Evolutionary conservation across 2,797 vertebrate species (phyloP).

Genomic region (Pseudochirops corinnae): DNA sequence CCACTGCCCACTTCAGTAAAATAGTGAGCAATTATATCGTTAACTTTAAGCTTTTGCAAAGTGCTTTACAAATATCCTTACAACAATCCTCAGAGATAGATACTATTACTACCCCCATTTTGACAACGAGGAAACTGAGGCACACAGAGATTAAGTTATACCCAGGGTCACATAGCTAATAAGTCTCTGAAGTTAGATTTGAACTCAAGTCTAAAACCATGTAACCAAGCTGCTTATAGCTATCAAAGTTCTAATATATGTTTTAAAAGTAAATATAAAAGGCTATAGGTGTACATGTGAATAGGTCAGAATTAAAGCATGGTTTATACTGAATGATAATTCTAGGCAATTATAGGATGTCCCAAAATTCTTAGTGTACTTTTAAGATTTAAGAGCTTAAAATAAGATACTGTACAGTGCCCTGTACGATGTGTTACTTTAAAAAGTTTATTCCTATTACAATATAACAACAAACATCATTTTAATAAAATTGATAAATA

Average conservation of each 20-base stretch:
- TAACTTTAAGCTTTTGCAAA: neutral
- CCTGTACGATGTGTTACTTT: neutral
- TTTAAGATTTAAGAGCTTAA: neutral
- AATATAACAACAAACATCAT: constrained; percentile 30
- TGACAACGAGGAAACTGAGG: neutral
- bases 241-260: neutral
- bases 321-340: neutral
- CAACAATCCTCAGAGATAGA: neutral
- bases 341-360: neutral
- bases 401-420: neutral
- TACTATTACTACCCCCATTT: neutral
- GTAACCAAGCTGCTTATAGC: neutral
- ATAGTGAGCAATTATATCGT: neutral
- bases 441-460: constrained; percentile 7
- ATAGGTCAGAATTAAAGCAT: neutral
- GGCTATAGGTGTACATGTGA: neutral
- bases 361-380: neutral
- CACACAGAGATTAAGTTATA: neutral
- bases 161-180: neutral
- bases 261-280: neutral
- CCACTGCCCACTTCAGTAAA: neutral
- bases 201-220: neutral
- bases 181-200: neutral
- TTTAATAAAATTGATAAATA: neutral
- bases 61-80: neutral